Evolutionary conservation across 2,113 vertebrate species (phyloP).

Genomic region (Paratilapia polleni): DNA sequence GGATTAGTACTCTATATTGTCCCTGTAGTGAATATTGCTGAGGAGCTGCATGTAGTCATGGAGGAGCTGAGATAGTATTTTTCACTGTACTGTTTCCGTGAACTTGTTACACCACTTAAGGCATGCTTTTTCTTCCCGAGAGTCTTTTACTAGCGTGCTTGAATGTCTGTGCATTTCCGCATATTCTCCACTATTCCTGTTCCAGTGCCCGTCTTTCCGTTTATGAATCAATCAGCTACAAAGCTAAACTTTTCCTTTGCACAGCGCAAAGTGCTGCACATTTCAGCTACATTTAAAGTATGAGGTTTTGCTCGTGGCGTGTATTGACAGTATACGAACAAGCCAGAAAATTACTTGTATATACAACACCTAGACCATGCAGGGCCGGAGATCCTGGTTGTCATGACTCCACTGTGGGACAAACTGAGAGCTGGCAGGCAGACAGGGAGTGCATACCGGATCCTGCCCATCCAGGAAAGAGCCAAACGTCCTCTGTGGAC

Average conservation of each 20-base stretch:
- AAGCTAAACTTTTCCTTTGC: neutral
- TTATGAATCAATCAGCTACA: neutral
- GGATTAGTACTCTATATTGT: neutral
- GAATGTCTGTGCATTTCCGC: neutral
- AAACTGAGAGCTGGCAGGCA: constrained; percentile 36
- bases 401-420: constrained; percentile 24
- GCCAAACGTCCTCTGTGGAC: constrained; percentile 60
- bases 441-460: constrained; percentile 60
- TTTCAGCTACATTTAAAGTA: neutral
- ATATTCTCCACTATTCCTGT: neutral
- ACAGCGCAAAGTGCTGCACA: too few relatives aligned
- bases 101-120: neutral
- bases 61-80: neutral
- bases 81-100: neutral
- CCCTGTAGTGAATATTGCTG: neutral
- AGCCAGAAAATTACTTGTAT: constrained; percentile 15
- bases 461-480: constrained; percentile 73
- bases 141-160: neutral
- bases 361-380: neutral
- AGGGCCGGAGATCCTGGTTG: neutral
- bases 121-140: neutral
- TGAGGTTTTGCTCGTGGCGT: neutral
- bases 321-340: constrained; percentile 17
- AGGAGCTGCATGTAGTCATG: neutral
- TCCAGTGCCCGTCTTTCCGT: neutral